Evolutionary conservation across 2,888 invertebrate genomes (phyloP), one percentile per base, ranked within the genome.

Genomic region (Palloptera scutellata): DNA sequence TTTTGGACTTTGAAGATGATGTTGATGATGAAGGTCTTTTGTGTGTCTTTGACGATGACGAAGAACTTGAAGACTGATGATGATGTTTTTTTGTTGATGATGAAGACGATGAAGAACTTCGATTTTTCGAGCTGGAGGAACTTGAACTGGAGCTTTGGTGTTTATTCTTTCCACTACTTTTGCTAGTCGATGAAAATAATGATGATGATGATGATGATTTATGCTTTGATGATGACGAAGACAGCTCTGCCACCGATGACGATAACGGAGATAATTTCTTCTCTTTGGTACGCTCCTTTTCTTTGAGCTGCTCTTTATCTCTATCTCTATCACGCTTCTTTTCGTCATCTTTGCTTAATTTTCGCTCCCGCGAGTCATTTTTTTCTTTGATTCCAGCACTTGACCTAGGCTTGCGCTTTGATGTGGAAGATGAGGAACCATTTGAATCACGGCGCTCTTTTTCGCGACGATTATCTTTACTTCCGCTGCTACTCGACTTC

Each of bases 121-220:
- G 71, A 53, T 75, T 73, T 63, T 75, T 76, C 20, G 75, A 73
- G 51, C 73, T 73, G 8, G 75, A 74, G 12, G 67, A 73, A 57
- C 63, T 67, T 19, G 70, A 67, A 63, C 73, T 75, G 6, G 30
- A 30, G 41, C 75, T 78, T 4, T 69, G 73, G 41, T 64, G 43
- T 42, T 59, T 67, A 6, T 64, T 45, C 48, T 60, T 72, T 12
- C 71, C 66, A 13, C 53, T 60, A 64, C 52, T 64, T 17, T 60
- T 64, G 64, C 45, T 57, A 8, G 55, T 61, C 19, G 68, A 66
- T 54, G 66, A 68, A 10, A 72, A 69, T 45, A 73, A 63, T 8
- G 70, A 70, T 1, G 66, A 61, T 64, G 72, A 69, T 45, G 74
- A 63, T 8, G 70, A 70, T 1, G 66, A 61, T 64, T 70, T 72